Conservation (phyloP, 2,113 vertebrate species). For the Strigops habroptila region DNA sequence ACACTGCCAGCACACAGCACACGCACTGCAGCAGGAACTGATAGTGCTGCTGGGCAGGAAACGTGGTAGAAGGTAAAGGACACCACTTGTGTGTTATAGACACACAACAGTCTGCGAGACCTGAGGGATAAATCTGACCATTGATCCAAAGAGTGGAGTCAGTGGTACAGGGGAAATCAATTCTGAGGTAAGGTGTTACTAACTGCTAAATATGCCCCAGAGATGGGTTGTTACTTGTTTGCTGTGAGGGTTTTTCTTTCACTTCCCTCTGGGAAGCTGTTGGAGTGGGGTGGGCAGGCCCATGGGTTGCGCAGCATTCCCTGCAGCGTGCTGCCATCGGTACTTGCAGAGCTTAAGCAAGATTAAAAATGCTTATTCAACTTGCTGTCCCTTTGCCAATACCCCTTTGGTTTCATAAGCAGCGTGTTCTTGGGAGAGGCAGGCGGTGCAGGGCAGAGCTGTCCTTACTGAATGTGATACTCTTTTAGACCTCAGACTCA, state of each 20-base stretch:
- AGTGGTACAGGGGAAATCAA: not conserved
- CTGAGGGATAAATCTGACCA: not conserved
- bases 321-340: not conserved
- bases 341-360: constrained; percentile 9
- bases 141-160: not conserved
- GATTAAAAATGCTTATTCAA: constrained; percentile 28
- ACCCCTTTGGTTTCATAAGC: not conserved
- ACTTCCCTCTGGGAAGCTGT: not conserved
- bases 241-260: not conserved
- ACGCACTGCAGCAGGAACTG: not conserved
- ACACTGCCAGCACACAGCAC: not conserved
- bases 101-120: not conserved
- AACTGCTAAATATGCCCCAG: not conserved
- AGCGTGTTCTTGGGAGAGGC: not conserved
- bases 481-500: not conserved
- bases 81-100: not conserved
- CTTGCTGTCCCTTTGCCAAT: not conserved
- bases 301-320: not conserved
- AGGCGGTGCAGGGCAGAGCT: not conserved
- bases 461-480: not conserved
- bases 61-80: not conserved
- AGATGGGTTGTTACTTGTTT: not conserved
- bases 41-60: not conserved
- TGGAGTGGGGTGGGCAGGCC: not conserved
- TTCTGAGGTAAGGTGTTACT: not conserved